Base-by-base conservation (phyloP, 1,140 invertebrate genomes). In the Drosophila nebulosa region DNA sequence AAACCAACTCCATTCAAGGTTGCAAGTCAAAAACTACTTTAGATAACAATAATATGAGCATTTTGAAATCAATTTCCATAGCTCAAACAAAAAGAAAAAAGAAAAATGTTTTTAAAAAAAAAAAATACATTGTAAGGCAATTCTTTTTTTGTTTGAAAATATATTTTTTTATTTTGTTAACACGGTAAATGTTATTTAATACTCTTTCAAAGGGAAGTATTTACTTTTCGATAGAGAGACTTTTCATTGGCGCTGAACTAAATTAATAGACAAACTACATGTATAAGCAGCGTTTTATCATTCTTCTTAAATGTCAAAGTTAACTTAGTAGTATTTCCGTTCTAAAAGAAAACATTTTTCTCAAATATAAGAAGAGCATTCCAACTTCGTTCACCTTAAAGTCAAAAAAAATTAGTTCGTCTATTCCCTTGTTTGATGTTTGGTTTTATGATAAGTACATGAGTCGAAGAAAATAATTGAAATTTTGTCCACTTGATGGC, bases 41-140 rank as follows among this genome's bases (percentile, higher is more conserved):
- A 24, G 30, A 32, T 26, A 58, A 27, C 14, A 27, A 66, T 77
- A 84, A 69, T 63, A 58, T 18, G 69, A 74, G 58, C 36, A 21
- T 50, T 30, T 52, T 58, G 60, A 50, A 84, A 64, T 72, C 55
- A 65, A 68, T 75, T 83, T 78, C 64, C 67, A 74, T 68, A 69
- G n/a, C 27, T 64, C 18, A 56, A 60, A 21, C 14, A 21, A 21
- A 10, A 46, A 46, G 9, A 10, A 7, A 21, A 18, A 6, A 39
- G n/a, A 39, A 56, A 53, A 58, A 26, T 24, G 50, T 73, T 58
- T 42, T n/a, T n/a, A n/a, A n/a, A n/a, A 27, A 64, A 30, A 32
- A 9, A 59, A 55, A 4, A 63, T 42, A 30, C 16, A 32, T 74
- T 65, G 62, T 35, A 36, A 67, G 35, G 59, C 18, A 56, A 18